Base-by-base conservation (phyloP, 2,888 invertebrate species). In the Hemaris fuciformis region DNA sequence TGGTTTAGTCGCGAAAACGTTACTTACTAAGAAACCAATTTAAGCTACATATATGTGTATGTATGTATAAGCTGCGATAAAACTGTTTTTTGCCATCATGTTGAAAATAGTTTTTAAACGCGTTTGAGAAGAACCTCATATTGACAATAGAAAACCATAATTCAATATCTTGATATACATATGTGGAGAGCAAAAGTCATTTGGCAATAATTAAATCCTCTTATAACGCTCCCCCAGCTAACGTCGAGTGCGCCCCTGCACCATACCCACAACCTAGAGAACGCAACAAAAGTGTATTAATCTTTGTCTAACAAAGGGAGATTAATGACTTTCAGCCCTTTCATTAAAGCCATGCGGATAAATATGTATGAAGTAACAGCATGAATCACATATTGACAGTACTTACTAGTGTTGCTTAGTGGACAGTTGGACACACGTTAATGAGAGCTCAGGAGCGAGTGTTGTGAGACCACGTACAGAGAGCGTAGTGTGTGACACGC, bases 251-350 rank as follows among this genome's bases (percentile, higher is more conserved):
- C 45, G 46, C 27, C 8, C 25, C 61, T 58, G 61, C 22, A 18
- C 15, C 45, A 5, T 7, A 57, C 59, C 59, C 60, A 59, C 59
- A 62, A 56, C 59, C 59, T 56, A 45, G 57, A 57, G 62, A 46
- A 57, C 61, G 62, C 59, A 59, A 63, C 65, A 63, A 63, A 64
- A 63, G 58, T 65, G 62, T 62, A 62, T 63, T 65, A 65, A 59
- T 66, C 62, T 56, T 57, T 53, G 63, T 61, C 63, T 62, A 59
- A 60, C 62, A 66, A 63, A 66, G 62, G 25, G 58, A 59, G 63
- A 66, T 66, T 66, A 66, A 65, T 65, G 62, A 61, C 46, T 45
- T 57, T 23, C 18, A 60, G 59, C 59, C 65, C 61, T 65, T 65
- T 65, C 59, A 61, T 62, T 59, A 65, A 57, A 57, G 57, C 46